A percentile compares a stretch with the other conserved stretches of the same genome.
Evolutionary conservation across 2,113 vertebrate species (phyloP).

Genomic region (Jaculus jaculus): DNA sequence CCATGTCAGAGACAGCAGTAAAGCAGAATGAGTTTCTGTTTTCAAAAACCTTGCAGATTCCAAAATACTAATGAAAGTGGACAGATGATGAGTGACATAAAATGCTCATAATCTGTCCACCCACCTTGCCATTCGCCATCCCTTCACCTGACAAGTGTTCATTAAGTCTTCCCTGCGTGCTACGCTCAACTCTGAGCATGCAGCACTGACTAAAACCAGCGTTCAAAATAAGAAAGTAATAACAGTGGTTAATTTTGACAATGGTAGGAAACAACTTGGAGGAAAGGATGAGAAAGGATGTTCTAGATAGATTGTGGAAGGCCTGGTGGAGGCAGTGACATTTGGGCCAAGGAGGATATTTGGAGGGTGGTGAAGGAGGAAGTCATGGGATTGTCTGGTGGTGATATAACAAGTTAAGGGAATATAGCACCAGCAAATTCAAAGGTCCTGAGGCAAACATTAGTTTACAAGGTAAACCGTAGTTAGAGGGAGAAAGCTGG

Average conservation of each 20-base stretch:
- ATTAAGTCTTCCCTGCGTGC: background rate
- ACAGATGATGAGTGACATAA: background rate
- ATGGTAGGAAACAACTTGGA: background rate
- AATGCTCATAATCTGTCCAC: background rate
- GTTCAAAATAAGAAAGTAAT: background rate
- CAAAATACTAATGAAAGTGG: background rate
- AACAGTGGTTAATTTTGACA: background rate
- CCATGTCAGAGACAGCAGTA: background rate
- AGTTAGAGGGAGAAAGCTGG: background rate
- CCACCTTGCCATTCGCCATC: background rate
- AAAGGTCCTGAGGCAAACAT: background rate
- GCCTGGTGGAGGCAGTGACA: background rate
- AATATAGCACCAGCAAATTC: background rate
- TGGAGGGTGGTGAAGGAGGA: background rate
- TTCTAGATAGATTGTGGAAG: background rate
- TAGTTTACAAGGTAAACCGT: no score
- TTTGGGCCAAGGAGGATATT: background rate
- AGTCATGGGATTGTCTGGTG: background rate
- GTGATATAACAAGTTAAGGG: background rate
- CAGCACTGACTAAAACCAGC: background rate
- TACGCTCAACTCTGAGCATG: background rate
- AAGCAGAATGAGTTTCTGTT: background rate
- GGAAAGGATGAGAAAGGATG: background rate
- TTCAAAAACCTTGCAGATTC: background rate
- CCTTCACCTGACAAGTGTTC: background rate